Evolutionary conservation across 2,113 vertebrate species (phyloP), one percentile per base, ranked within the genome.

Genomic region (Emydura subglobosa): DNA sequence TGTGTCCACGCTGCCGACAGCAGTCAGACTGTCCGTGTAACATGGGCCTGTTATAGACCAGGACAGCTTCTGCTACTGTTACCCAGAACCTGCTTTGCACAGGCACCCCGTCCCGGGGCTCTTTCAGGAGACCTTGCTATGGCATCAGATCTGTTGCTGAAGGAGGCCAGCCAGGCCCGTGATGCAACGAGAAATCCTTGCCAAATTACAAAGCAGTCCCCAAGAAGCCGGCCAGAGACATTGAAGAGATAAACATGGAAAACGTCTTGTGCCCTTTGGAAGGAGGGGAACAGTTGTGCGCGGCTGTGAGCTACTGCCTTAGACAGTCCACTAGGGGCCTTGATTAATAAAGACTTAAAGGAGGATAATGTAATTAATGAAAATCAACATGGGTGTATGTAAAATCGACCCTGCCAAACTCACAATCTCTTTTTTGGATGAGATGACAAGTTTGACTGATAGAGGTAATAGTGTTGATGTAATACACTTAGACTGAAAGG

Each of bases 51-150:
- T 2, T 22, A 17, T 72, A 10, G 10, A 10, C 34, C 10, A 72
- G n/a, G n/a, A 39, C 8, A n/a, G 65, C 65, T 21, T 72, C n/a
- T 8, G 17, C 65, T 72, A 21, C 31, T 16, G 31, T 34, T 34
- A 65, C n/a, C 21, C 65, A 39, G n/a, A 72, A 10, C 3, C 27
- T 86, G 83, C 51, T 87, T 82, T 68, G 81, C 31, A 57, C 82
- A 34, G 2, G 2, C 0, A 1, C 29, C 0, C 1, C 25, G 2
- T 83, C 53, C 22, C 0, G 4, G 6, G 2, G 3, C n/a, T n/a
- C 65, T 39, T 72, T 72, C 65, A 34, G 61, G n/a, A 72, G 65
- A 72, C 19, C 65, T 72, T 8, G 4, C 19, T 10, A 17, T 39
- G 65, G 22, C 22, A 86, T 53, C 47, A 27, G 14, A 49, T 39